phyloP scores from a whole-genome alignment of 2,113 vertebrate genomes.

The Epinephelus moara region DNA sequence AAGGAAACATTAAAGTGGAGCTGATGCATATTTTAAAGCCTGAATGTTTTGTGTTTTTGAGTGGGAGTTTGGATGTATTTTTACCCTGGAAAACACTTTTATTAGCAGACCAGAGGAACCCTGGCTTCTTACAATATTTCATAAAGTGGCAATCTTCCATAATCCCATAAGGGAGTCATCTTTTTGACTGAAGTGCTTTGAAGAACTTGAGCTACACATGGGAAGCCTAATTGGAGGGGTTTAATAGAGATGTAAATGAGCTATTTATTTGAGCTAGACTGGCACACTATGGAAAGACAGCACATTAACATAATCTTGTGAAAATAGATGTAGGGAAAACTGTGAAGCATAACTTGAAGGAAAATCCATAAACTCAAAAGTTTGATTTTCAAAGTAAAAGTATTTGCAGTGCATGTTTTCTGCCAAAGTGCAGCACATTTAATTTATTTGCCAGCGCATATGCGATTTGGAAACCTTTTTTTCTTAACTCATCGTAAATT shows the following conservation, averaged over 20 bases:
- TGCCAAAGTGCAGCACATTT: background rate
- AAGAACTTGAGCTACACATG: background rate
- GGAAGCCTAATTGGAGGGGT: background rate
- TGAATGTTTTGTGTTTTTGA: background rate
- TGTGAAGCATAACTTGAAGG: background rate
- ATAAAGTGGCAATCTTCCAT: too few species aligned
- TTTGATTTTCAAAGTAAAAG: background rate
- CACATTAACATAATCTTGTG: background rate
- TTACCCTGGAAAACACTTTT: background rate
- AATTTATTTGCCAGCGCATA: background rate
- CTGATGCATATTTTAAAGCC: background rate
- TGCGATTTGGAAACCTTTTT: background rate
- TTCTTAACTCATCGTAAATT: background rate
- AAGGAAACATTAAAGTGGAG: background rate
- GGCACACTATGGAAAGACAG: background rate
- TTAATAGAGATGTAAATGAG: background rate
- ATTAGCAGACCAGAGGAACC: background rate
- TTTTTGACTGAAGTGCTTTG: background rate
- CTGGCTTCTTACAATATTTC: background rate
- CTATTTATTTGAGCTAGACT: background rate
- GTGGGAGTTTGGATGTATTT: background rate
- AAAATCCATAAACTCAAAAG: background rate
- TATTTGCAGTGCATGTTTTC: background rate
- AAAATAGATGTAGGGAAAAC: background rate
- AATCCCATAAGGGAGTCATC: background rate